A percentile compares a stretch with the other conserved stretches of the same genome.
Evolutionary conservation across 2,797 vertebrate species (phyloP).

Genomic region (Heteromormyrus szaboi): DNA sequence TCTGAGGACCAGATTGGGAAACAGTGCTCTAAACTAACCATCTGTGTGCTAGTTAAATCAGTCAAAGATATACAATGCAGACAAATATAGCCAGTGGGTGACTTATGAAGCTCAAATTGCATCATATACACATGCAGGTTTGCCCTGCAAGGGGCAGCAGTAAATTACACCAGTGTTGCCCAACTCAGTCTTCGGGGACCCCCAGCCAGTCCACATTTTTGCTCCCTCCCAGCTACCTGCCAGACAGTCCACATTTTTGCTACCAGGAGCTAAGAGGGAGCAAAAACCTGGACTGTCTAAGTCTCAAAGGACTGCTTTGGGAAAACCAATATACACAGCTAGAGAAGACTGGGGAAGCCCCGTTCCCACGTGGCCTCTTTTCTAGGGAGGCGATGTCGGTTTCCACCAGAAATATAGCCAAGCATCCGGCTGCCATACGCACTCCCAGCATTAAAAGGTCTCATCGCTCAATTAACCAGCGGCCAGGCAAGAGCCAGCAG

Average conservation of each 20-base stretch:
- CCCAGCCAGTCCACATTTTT: background rate
- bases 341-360: background rate
- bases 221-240: background rate
- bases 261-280: background rate
- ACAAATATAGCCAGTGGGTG: background rate
- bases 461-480: background rate
- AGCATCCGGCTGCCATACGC: background rate
- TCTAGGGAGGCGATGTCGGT: background rate
- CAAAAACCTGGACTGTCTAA: background rate
- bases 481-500: background rate
- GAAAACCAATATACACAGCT: background rate
- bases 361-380: background rate
- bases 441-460: background rate
- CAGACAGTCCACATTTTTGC: background rate
- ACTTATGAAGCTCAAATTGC: background rate
- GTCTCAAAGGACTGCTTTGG: background rate
- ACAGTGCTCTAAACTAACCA: background rate
- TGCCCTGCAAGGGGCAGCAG: background rate
- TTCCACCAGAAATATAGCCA: background rate
- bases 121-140: background rate
- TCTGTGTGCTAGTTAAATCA: background rate
- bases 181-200: background rate
- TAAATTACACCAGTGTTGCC: background rate
- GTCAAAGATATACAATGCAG: background rate
- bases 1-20: background rate